Evolutionary conservation across 2,113 vertebrate genomes (phyloP).

Genomic region (Nycticorax nycticorax): DNA sequence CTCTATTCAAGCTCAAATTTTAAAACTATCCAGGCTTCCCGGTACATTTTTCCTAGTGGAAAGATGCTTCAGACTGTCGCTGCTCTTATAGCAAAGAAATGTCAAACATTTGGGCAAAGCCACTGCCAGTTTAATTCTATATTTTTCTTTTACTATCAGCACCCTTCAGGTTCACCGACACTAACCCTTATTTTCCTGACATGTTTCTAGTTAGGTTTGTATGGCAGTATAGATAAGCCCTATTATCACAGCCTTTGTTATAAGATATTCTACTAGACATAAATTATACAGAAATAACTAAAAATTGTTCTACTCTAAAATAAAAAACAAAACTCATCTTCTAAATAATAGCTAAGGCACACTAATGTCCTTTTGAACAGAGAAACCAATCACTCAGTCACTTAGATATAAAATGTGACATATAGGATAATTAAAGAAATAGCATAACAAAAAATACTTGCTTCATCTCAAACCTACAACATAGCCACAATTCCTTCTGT

Average conservation of each 20-base stretch:
- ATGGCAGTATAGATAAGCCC: not conserved
- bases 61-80: not conserved
- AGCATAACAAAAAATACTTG: not conserved
- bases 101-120: not conserved
- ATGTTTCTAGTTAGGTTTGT: not conserved
- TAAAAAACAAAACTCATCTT: not conserved
- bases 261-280: not conserved
- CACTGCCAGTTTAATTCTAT: not conserved
- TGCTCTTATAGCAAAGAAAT: not conserved
- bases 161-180: not conserved
- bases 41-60: not conserved
- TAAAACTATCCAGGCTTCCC: not conserved
- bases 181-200: not conserved
- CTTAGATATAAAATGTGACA: not conserved
- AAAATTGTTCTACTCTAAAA: not conserved
- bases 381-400: not conserved
- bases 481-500: not conserved
- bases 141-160: not conserved
- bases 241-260: not conserved
- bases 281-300: not conserved
- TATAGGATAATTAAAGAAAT: not conserved
- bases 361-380: not conserved
- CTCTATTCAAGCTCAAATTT: not conserved
- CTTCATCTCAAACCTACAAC: not conserved
- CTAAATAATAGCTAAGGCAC: not conserved